These are phyloP conservation scores for Drosophila nannoptera DNA, from an alignment of 1,140 invertebrate genomes.

Conservation along the genomic window DNA sequence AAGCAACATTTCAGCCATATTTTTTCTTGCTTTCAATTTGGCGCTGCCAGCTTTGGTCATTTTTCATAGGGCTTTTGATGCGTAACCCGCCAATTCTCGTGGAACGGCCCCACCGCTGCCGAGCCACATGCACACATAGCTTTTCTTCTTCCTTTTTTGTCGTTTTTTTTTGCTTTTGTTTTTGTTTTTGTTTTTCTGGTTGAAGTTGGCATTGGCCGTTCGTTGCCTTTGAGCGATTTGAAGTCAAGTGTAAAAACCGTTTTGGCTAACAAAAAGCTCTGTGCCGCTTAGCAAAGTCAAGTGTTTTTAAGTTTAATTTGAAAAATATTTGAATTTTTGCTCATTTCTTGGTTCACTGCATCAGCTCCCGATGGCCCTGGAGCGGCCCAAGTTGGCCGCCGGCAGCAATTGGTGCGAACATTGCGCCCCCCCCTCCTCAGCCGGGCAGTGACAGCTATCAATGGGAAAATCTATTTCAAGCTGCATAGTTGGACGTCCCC, in stretches of 20 bases:
- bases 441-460: slow-evolving; percentile 41
- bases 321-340: slow-evolving; percentile 77
- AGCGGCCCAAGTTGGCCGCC: no score
- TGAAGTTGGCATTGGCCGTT: slow-evolving; percentile 27
- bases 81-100: slow-evolving; percentile 58
- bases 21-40: slow-evolving; percentile 75
- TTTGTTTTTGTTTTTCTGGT: slow-evolving; percentile 40
- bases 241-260: slow-evolving; percentile 76
- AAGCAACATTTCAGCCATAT: slow-evolving; percentile 76
- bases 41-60: slow-evolving; percentile 72
- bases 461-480: slow-evolving; percentile 52
- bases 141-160: background rate
- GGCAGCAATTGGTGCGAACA: slow-evolving; percentile 48
- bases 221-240: slow-evolving; percentile 72
- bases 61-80: slow-evolving; percentile 76
- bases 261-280: slow-evolving; percentile 55
- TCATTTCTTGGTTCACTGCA: slow-evolving; percentile 72
- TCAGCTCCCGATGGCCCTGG: background rate
- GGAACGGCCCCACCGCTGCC: background rate
- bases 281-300: slow-evolving; percentile 41
- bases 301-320: slow-evolving; percentile 75
- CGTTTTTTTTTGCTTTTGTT: slow-evolving; percentile 29
- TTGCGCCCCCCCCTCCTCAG: background rate
- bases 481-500: slow-evolving; percentile 46
- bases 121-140: background rate